Conservation (phyloP, 2,888 invertebrate species). For the Pyrrhia umbra region DNA sequence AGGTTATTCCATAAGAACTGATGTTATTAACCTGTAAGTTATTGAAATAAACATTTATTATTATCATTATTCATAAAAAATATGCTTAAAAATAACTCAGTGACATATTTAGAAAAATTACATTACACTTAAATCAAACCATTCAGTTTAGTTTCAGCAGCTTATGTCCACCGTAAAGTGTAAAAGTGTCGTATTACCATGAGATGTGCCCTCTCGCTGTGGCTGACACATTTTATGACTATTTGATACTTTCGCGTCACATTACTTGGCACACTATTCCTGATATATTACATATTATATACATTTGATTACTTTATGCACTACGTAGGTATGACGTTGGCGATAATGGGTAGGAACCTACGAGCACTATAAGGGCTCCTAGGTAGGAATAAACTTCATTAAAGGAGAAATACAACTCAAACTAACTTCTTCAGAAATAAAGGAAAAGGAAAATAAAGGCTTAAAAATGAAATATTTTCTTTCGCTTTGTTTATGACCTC, state of each 20-base stretch:
- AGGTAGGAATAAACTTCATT: too few relatives aligned
- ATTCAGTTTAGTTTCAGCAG: constrained; percentile 39
- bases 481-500: too few relatives aligned
- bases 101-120: constrained; percentile 7
- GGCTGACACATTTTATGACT: constrained; percentile 57
- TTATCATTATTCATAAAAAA: too few relatives aligned
- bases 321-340: constrained; percentile 8
- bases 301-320: constrained; percentile 21
- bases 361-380: not conserved
- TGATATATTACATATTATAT: constrained; percentile 12
- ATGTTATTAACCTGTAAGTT: too few relatives aligned
- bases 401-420: not conserved
- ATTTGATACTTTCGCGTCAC: constrained; percentile 52
- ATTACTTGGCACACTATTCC: constrained; percentile 48
- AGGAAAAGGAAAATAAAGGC: too few relatives aligned
- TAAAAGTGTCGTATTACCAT: constrained; percentile 48
- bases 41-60: too few relatives aligned
- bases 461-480: too few relatives aligned
- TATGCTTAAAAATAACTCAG: too few relatives aligned
- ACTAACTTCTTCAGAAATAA: too few relatives aligned
- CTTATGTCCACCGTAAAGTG: constrained; percentile 49
- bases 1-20: too few relatives aligned
- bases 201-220: constrained; percentile 41
- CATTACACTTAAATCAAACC: constrained; percentile 34
- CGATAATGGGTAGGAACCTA: not conserved